These are phyloP conservation scores for Linyphia triangularis DNA, from an alignment of 2,888 invertebrate genomes.

Conservation along the genomic window DNA sequence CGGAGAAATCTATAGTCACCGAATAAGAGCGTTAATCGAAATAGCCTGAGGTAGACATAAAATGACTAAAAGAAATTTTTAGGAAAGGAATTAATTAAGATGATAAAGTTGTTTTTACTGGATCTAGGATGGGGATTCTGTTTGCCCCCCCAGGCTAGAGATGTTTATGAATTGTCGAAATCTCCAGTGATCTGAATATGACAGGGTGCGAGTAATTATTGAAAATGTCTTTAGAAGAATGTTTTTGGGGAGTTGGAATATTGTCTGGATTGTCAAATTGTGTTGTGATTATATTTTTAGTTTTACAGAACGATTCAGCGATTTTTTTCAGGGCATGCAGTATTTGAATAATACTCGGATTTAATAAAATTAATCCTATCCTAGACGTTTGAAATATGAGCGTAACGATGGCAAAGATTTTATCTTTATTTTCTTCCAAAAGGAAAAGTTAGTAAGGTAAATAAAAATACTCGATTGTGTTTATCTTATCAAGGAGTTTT, in stretches of 20 bases:
- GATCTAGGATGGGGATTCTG: background rate
- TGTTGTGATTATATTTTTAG: background rate
- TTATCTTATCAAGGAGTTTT: too few relatives aligned
- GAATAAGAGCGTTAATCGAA: background rate
- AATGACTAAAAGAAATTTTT: background rate
- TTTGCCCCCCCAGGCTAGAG: background rate
- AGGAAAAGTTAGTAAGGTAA: too few relatives aligned
- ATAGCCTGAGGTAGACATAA: background rate
- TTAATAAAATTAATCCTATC: too few relatives aligned
- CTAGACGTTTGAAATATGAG: too few relatives aligned
- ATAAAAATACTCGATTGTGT: too few relatives aligned
- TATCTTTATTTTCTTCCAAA: too few relatives aligned
- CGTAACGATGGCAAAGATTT: too few relatives aligned
- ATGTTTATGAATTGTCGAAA: background rate
- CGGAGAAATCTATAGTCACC: too few relatives aligned
- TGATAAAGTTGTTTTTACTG: background rate
- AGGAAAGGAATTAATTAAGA: background rate
- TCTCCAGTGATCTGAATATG: background rate
- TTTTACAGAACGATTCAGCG: background rate
- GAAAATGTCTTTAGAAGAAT: too few relatives aligned
- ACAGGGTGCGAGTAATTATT: background rate
- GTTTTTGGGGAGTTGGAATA: background rate
- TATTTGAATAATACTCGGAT: too few relatives aligned
- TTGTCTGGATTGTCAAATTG: background rate
- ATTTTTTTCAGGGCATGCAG: too few relatives aligned